Evolutionary conservation across 2,113 vertebrate species (phyloP), one percentile per base, ranked within the genome.

Genomic region (Sceloporus tristichus): DNA sequence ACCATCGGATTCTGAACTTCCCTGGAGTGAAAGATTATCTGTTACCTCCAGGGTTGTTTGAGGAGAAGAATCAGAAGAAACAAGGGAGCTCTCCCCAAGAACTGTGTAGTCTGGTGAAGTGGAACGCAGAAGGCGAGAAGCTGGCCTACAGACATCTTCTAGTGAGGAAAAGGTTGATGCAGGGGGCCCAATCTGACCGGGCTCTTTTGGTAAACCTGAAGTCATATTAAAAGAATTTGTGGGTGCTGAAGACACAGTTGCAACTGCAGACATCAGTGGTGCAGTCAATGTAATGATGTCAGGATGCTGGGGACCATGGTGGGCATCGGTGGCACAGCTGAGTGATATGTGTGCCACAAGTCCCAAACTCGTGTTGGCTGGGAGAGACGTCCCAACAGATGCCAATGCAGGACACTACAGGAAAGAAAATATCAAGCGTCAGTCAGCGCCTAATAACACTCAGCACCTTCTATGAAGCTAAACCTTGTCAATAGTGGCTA

Each of bases 101-200:
- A 74, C 14, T 18, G 6, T 6, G 10, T 85, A 89, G 10, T 89
- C 88, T 0, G 88, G 84, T 1, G 79, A 86, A 68, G 70, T 2
- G 3, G 88, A 89, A 14, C 71, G 78, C 27, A 10, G 40, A 40
- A 66, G 9, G 5, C 1, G 56, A 19, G n/a, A 48, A 18, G 25
- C 7, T 2, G 5, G 27, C 2, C 5, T 1, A 2, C 1, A 1
- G 6, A 8, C 27, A 34, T 1, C 29, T 14, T 71, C 25, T 13
- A 13, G 19, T 1, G 88, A 18, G 54, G 56, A 27, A 54, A 16
- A 2, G 42, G 83, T 27, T 3, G 5, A 21, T 23, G 71, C 48
- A 29, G 27, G 0, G 5, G 9, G 56, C 5, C 11, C 3, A 10
- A 10, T 6, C 38, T 18, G 4, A 5, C 23, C 21, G 5, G 34